Evolutionary conservation across 2,113 vertebrate species (phyloP).

Genomic region (Marcusenius ussheri): DNA sequence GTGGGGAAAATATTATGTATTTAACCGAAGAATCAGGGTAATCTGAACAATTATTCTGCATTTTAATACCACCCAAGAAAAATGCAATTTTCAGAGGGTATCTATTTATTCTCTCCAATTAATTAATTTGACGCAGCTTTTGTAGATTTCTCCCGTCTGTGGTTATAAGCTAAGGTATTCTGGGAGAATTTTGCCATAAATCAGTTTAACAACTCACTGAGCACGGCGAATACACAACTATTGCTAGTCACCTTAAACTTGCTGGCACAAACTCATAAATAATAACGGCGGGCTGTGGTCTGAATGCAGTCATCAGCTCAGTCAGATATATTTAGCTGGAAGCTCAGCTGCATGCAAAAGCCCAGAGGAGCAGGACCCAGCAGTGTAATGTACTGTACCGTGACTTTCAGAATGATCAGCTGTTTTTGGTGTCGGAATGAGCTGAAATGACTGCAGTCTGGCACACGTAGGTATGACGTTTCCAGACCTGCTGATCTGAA

Average conservation of each 20-base stretch:
- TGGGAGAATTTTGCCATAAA: neutral
- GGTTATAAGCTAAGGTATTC: neutral
- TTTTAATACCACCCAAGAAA: neutral
- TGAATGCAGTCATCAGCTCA: neutral
- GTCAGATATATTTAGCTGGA: neutral
- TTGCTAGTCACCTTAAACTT: neutral
- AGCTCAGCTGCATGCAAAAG: neutral
- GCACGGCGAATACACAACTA: neutral
- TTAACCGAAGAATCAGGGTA: neutral
- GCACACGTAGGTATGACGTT: neutral
- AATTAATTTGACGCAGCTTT: neutral
- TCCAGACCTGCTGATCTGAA: neutral
- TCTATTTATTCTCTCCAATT: neutral
- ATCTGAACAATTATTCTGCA: neutral
- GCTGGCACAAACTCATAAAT: neutral
- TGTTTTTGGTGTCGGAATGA: neutral
- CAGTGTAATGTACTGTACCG: neutral
- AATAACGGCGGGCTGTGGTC: neutral
- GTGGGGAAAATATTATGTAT: neutral
- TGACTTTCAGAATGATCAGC: neutral
- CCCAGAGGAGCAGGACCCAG: neutral
- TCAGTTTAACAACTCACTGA: neutral
- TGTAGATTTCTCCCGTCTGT: neutral
- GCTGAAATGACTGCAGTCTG: neutral
- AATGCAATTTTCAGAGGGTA: neutral